Conservation (phyloP, 2,888 invertebrate genomes). For the Brassicogethes aeneus region DNA sequence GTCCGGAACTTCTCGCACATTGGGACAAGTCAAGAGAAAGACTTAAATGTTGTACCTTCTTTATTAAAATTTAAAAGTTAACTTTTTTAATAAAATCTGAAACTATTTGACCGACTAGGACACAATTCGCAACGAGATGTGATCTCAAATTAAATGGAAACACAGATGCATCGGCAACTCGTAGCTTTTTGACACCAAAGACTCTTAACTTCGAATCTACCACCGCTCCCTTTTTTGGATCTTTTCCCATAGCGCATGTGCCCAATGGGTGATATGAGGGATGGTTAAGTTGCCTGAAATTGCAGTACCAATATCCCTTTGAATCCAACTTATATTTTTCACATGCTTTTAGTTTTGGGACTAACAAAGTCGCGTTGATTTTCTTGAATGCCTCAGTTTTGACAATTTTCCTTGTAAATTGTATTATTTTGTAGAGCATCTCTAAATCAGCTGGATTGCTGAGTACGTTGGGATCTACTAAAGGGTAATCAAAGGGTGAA, state of each 20-base stretch:
- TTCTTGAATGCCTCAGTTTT: slow-evolving; percentile 44
- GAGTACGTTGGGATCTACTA: slow-evolving; percentile 60
- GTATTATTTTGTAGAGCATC: slow-evolving; percentile 44
- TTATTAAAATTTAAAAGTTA: no score
- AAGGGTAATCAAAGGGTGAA: slow-evolving; percentile 42
- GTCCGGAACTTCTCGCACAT: neutral
- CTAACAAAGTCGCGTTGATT: slow-evolving; percentile 37
- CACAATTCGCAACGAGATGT: slow-evolving; percentile 56
- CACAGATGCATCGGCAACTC: slow-evolving; percentile 56
- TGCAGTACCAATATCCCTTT: slow-evolving; percentile 43
- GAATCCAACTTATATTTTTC: slow-evolving; percentile 40
- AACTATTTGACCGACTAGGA: slow-evolving; percentile 60
- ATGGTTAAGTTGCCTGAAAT: slow-evolving; percentile 40
- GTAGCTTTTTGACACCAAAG: slow-evolving; percentile 45
- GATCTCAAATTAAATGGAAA: slow-evolving; percentile 51
- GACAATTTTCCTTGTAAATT: slow-evolving; percentile 40
- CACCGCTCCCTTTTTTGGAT: slow-evolving; percentile 47
- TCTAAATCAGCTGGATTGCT: slow-evolving; percentile 45
- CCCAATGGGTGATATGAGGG: slow-evolving; percentile 58
- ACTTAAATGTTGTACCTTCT: no score
- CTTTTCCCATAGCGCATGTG: slow-evolving; percentile 60
- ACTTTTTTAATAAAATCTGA: slow-evolving; percentile 53
- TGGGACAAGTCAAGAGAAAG: no score
- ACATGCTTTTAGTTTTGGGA: slow-evolving; percentile 34
- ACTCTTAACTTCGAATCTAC: slow-evolving; percentile 52